These are phyloP conservation scores for Lissonota sp. DNA, from an alignment of 2,888 invertebrate genomes.

Conservation along the genomic window DNA sequence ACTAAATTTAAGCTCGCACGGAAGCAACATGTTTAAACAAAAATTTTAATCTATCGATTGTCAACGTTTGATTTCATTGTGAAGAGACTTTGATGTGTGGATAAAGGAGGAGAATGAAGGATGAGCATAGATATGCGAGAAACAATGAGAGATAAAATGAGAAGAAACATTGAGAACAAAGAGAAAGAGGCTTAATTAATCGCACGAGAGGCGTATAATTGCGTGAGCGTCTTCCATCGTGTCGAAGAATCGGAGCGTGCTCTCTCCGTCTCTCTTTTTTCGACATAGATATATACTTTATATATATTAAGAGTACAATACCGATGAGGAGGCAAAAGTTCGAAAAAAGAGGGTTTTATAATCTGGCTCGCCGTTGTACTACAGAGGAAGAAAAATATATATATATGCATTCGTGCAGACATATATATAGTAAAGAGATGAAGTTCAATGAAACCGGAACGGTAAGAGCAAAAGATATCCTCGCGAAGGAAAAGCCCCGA, in stretches of 20 bases:
- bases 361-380: conserved; percentile 8
- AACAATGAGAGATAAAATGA: conserved; percentile 14
- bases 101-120: neutral
- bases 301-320: neutral
- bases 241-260: conserved; percentile 53
- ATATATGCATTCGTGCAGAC: no score
- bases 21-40: no score
- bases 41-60: no score
- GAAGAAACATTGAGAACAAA: conserved; percentile 7
- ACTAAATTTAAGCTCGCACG: no score
- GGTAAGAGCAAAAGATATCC: conserved; percentile 45
- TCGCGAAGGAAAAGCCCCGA: conserved; percentile 1
- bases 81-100: no score
- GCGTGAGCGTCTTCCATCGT: conserved; percentile 49
- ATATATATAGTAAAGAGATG: neutral
- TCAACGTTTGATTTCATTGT: no score
- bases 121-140: neutral
- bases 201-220: conserved; percentile 52
- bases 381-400: conserved; percentile 42
- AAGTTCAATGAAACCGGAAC: conserved; percentile 52
- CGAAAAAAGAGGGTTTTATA: conserved; percentile 16
- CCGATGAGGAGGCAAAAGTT: conserved; percentile 5
- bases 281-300: neutral
- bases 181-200: conserved; percentile 51
- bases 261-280: conserved; percentile 13